phyloP scores from a whole-genome alignment of 2,888 invertebrate genomes.

The Cosmia pyralina region DNA sequence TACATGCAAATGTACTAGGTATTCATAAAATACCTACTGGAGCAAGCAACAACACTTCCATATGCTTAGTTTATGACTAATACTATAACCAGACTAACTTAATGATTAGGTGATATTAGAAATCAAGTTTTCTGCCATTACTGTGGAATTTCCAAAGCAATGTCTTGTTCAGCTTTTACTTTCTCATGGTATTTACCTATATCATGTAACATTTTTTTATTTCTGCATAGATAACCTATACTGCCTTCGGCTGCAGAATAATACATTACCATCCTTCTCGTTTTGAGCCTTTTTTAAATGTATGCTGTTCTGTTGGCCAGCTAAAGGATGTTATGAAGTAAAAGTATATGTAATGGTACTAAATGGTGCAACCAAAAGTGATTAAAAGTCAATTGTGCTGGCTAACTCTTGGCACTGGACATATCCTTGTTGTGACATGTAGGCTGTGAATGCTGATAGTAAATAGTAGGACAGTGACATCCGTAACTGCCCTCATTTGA shows the following conservation, averaged over 20 bases:
- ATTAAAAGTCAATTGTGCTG: conserved; percentile 57
- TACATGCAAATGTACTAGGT: conserved; percentile 29
- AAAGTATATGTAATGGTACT: conserved; percentile 31
- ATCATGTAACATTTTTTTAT: conserved; percentile 51
- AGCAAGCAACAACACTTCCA: conserved; percentile 6
- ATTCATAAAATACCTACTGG: conserved; percentile 24
- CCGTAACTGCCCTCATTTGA: conserved; percentile 39
- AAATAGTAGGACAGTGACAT: conserved; percentile 44
- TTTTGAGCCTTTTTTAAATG: conserved; percentile 13
- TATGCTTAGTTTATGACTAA: conserved; percentile 53
- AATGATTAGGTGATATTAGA: conserved; percentile 57
- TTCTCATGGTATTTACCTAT: conserved; percentile 57
- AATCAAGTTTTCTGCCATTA: conserved; percentile 62
- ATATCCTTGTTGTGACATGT: conserved; percentile 59
- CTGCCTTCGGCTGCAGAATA: background rate
- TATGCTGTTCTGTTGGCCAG: conserved; percentile 9
- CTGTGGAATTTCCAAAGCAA: conserved; percentile 63
- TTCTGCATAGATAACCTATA: background rate
- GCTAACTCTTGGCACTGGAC: conserved; percentile 55
- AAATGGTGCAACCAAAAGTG: conserved; percentile 55
- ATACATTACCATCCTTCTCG: conserved; percentile 4
- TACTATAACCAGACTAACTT: conserved; percentile 55
- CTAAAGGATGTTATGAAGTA: conserved; percentile 22
- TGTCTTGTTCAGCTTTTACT: conserved; percentile 58
- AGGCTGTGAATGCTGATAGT: conserved; percentile 30